A percentile compares a stretch with the other conserved stretches of the same genome.
phyloP scores from a whole-genome alignment of 2,113 vertebrate species.

The Ammodytes marinus region DNA sequence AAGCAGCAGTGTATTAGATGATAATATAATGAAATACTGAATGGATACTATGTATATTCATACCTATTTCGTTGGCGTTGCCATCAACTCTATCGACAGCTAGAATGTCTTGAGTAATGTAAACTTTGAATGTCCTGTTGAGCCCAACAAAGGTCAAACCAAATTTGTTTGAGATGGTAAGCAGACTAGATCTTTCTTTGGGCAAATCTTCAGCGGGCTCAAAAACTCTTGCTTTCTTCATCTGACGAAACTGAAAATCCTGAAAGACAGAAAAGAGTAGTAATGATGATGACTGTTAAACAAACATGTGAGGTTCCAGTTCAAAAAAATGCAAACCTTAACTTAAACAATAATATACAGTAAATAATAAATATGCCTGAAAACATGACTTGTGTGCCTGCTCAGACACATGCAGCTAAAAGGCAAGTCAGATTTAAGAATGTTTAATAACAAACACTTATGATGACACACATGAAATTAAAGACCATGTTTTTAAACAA shows the following conservation, averaged over 20 bases:
- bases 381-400: neutral
- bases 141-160: slow-evolving; percentile 91
- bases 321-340: neutral
- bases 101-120: slow-evolving; percentile 87
- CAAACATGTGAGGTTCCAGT: neutral
- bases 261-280: slow-evolving; percentile 62
- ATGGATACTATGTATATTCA: neutral
- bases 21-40: neutral
- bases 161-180: slow-evolving; percentile 92
- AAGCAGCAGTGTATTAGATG: neutral
- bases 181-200: slow-evolving; percentile 90
- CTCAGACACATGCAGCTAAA: neutral
- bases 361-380: neutral
- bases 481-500: too few relatives aligned
- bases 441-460: too few relatives aligned
- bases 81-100: slow-evolving; percentile 88
- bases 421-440: too few relatives aligned
- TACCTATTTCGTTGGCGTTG: slow-evolving; percentile 91
- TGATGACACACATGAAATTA: too few relatives aligned
- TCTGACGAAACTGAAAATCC: slow-evolving; percentile 97
- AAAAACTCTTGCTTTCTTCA: slow-evolving; percentile 94
- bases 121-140: slow-evolving; percentile 88
- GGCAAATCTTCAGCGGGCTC: slow-evolving; percentile 87
- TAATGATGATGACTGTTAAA: neutral
- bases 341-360: neutral